These are phyloP conservation scores for Smutsia gigantea DNA, from an alignment of 2,797 vertebrate genomes.

Conservation along the genomic window DNA sequence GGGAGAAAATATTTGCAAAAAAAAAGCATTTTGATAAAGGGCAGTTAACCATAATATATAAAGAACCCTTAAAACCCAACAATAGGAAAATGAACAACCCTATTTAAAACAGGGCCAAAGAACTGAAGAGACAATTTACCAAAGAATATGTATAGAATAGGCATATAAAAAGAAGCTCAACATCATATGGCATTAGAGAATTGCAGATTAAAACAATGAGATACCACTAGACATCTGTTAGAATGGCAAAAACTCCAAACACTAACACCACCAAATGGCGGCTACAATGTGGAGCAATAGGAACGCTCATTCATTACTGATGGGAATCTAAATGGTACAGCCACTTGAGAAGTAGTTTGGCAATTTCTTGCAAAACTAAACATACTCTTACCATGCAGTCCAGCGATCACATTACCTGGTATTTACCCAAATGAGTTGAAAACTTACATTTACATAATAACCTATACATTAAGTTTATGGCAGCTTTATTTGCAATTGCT, in stretches of 20 bases:
- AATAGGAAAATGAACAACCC: background rate
- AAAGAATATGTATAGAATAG: background rate
- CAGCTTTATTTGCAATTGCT: background rate
- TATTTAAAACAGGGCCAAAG: background rate
- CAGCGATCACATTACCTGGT: background rate
- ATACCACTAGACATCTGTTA: background rate
- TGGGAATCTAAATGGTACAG: background rate
- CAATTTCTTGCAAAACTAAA: conserved; percentile 18
- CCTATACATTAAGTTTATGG: background rate
- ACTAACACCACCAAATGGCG: background rate
- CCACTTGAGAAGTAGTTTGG: background rate
- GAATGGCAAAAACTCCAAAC: background rate
- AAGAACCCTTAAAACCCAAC: conserved; percentile 22
- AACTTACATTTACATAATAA: background rate
- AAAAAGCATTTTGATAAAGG: background rate
- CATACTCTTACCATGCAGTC: background rate
- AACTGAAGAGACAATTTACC: background rate
- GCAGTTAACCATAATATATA: background rate
- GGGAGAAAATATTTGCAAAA: background rate
- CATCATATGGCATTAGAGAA: background rate
- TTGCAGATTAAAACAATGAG: background rate
- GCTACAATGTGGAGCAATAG: background rate
- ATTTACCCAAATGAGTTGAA: background rate
- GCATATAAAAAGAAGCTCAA: background rate
- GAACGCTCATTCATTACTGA: background rate